Base-by-base conservation (phyloP, 1,140 invertebrate species). In the Elysia chlorotica region DNA sequence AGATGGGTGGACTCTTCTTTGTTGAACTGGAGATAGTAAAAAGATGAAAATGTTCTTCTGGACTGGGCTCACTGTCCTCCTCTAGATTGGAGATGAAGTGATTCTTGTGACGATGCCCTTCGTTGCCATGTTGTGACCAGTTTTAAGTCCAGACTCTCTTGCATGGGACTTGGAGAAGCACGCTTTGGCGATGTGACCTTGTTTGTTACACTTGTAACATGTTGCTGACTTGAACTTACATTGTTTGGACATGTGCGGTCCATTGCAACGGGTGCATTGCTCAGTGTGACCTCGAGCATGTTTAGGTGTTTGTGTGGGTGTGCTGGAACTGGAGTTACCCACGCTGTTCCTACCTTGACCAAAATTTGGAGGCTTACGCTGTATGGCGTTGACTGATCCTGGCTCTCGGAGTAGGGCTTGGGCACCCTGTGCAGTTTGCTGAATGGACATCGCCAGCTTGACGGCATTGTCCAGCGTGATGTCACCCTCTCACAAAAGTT, bases 371-470 rank as follows among this genome's bases (percentile, higher is more conserved):
- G n/a, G n/a, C n/a, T n/a, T n/a, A n/a, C n/a, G n/a, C n/a, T n/a
- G n/a, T n/a, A n/a, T n/a, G n/a, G n/a, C n/a, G n/a, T n/a, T n/a
- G n/a, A n/a, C n/a, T n/a, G n/a, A n/a, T n/a, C n/a, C n/a, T n/a
- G n/a, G 53, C 31, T 76, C 67, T 6, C 36, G 10, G 6, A 61
- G 41, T 71, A 72, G 70, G 23, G 65, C 68, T 4, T 31, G 65
- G 30, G 78, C 73, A 5, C 33, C 62, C 54, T 75, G 73, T 70
- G 73, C 73, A 19, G 57, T 65, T 37, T 30, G 78, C 73, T 33
- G n/a, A n/a, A n/a, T n/a, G n/a, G n/a, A 77, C 70, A 28, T 79
- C 66, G n/a, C 61, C 35, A 3, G 77, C 69, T 35, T 71, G 68
- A 19, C 54, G 23, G 41, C n/a, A n/a, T n/a, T n/a, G n/a, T n/a